Evolutionary conservation across 2,888 invertebrate genomes (phyloP).

Genomic region (Acrobasis consociella): DNA sequence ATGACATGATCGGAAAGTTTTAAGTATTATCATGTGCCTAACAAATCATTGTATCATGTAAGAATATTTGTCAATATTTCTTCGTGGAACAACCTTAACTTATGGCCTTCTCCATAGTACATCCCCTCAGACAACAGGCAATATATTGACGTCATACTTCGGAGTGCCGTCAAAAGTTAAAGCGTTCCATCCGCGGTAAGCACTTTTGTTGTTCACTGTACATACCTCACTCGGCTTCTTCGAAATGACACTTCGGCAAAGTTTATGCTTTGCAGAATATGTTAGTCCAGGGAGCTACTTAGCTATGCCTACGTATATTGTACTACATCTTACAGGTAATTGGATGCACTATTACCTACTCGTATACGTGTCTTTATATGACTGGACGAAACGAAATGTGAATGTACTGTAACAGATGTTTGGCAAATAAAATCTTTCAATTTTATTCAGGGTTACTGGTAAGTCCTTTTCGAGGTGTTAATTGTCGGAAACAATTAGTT

Average conservation of each 20-base stretch:
- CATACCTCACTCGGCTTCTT: conserved; percentile 10
- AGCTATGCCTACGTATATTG: neutral
- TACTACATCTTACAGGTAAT: neutral
- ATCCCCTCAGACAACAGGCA: neutral
- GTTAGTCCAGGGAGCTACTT: neutral
- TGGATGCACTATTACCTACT: too few relatives aligned
- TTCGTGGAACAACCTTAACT: neutral
- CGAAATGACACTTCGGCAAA: conserved; percentile 18
- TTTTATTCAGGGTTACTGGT: too few relatives aligned
- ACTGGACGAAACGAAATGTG: too few relatives aligned
- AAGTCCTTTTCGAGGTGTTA: too few relatives aligned
- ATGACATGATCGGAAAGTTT: too few relatives aligned
- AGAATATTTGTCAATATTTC: too few relatives aligned
- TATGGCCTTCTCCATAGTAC: neutral
- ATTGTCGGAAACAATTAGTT: too few relatives aligned
- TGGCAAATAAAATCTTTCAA: too few relatives aligned
- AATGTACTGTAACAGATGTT: too few relatives aligned
- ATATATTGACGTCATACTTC: conserved; percentile 13
- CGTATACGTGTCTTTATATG: too few relatives aligned
- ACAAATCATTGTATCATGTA: too few relatives aligned
- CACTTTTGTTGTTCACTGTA: conserved; percentile 22
- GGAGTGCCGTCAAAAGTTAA: conserved; percentile 14
- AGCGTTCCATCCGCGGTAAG: conserved; percentile 10
- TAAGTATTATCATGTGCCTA: too few relatives aligned
- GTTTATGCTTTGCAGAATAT: conserved; percentile 13